Evolutionary conservation across 1,140 invertebrate species (phyloP).

Genomic region (Musca domestica): DNA sequence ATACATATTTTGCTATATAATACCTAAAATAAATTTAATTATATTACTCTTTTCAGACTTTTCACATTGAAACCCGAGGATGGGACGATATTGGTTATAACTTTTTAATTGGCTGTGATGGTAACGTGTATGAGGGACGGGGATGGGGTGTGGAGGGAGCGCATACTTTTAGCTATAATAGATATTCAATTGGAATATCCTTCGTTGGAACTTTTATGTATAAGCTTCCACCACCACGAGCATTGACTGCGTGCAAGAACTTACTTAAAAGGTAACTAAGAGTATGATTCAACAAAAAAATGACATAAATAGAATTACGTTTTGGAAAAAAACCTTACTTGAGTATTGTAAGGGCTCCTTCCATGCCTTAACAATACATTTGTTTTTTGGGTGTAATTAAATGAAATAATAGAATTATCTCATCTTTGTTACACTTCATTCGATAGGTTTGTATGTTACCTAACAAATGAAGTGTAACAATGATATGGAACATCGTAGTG

Average conservation of each 20-base stretch:
- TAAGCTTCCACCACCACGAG: conserved; percentile 43
- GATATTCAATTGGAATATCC: conserved; percentile 61
- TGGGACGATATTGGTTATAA: conserved; percentile 65
- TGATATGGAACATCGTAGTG: too few species aligned
- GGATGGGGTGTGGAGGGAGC: conserved; percentile 67
- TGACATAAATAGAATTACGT: not conserved
- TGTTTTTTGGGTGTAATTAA: too few species aligned
- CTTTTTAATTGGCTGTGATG: conserved; percentile 67
- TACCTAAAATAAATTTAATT: too few species aligned
- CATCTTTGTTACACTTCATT: too few species aligned
- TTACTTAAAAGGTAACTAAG: conserved; percentile 42
- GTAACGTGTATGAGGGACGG: conserved; percentile 64
- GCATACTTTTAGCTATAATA: conserved; percentile 66
- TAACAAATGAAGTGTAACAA: too few species aligned
- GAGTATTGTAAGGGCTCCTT: too few species aligned
- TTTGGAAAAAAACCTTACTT: too few species aligned
- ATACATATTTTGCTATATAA: too few species aligned
- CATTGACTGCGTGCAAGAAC: conserved; percentile 47
- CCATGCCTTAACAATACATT: too few species aligned
- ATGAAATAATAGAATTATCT: too few species aligned
- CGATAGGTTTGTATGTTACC: too few species aligned
- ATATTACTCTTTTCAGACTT: conserved; percentile 36
- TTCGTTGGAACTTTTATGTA: conserved; percentile 64
- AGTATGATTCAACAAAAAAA: too few species aligned
- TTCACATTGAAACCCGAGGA: conserved; percentile 58